Evolutionary conservation across 2,113 vertebrate genomes (phyloP).

Genomic region (Cromileptes altivelis): DNA sequence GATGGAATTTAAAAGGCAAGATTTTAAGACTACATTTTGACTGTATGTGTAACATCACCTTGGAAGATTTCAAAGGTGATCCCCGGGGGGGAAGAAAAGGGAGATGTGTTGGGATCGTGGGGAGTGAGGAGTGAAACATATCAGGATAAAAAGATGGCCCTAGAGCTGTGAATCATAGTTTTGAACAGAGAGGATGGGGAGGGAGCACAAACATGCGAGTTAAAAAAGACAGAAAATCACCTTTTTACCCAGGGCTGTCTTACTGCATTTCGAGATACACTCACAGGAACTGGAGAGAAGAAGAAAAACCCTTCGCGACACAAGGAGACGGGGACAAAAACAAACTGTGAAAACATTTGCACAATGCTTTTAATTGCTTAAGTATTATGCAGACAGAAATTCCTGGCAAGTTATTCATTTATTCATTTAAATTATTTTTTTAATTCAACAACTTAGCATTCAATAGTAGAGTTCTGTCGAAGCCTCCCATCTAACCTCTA

Average conservation of each 20-base stretch:
- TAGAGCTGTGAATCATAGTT: slow-evolving; percentile 39
- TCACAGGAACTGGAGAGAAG: slow-evolving; percentile 3
- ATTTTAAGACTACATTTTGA: neutral
- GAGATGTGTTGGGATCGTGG: neutral
- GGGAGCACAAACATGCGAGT: neutral
- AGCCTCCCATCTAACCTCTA: neutral
- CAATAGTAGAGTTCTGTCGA: neutral
- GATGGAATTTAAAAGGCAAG: neutral
- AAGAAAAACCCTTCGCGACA: neutral
- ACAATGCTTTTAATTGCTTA: slow-evolving; percentile 3
- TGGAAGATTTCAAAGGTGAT: slow-evolving; percentile 32
- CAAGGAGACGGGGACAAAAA: neutral
- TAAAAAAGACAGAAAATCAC: slow-evolving; percentile 15
- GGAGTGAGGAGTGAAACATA: slow-evolving; percentile 20
- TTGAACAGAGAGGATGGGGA: slow-evolving; percentile 27
- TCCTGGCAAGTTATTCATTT: neutral
- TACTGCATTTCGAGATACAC: neutral
- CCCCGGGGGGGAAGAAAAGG: neutral
- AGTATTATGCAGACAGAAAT: slow-evolving; percentile 2
- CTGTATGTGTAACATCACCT: neutral
- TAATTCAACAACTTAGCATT: neutral
- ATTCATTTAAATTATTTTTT: neutral
- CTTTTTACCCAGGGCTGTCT: neutral
- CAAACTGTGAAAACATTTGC: neutral
- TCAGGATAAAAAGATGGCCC: slow-evolving; percentile 41